Evolutionary conservation across 2,113 vertebrate species (phyloP), one percentile per base, ranked within the genome.

Genomic region (Dicerorhinus sumatrensis): DNA sequence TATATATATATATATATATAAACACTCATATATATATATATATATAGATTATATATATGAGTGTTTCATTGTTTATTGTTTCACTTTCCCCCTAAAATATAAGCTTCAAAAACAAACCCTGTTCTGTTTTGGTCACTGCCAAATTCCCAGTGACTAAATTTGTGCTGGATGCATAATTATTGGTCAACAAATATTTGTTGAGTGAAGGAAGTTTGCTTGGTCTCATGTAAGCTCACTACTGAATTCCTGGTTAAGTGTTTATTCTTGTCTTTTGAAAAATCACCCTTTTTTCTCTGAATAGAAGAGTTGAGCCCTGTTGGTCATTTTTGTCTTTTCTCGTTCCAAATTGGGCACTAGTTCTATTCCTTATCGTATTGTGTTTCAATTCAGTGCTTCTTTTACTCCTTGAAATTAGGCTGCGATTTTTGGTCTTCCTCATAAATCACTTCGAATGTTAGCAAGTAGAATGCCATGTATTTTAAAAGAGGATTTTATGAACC

Each of bases 401-500:
- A 10, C 2, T 70, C 27, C 10, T 89, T 82, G 87, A 79, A 33
- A 58, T 13, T 65, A 23, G 36, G 21, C n/a, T 85, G 7, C 8
- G 27, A 31, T 29, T 82, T 72, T 54, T 94, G 4, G 1, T 86
- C 60, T 87, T 70, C 27, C n/a, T 29, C 8, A n/a, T 51, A 92
- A 94, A 90, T 79, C 14, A 90, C 4, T 72, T 62, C 67, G 77
- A 91, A 89, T 75, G 84, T 29, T 83, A 87, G 9, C 2, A 72
- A 92, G 31, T 11, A 82, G 39, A 62, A 89, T 95, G 18, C 6
- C 29, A 29, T 92, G 3, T 70, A 86, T 62, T 54, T 90, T 63
- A 21, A 80, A 95, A 90, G 14, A 46, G 33, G 17, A 82, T 63
- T 56, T 77, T 83, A 89, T 93, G n/a, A 89, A 39, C 13, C 8